Evolutionary conservation across 1,140 invertebrate genomes (phyloP).

Genomic region (Schlechtendalia chinensis): DNA sequence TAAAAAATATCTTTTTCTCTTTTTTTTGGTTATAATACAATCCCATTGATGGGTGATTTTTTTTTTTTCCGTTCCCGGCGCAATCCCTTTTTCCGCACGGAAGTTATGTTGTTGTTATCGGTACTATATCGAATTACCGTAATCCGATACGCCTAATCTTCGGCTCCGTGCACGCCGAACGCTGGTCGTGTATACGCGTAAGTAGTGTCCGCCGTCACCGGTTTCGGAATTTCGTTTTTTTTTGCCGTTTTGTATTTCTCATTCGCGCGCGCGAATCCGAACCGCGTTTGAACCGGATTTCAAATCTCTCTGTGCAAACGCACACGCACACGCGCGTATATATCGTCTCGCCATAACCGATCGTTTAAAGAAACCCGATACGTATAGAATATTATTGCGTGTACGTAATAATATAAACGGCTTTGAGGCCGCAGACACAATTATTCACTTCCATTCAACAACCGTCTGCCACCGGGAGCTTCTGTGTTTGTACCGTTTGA

Average conservation of each 20-base stretch:
- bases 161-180: too few relatives aligned
- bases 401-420: slow-evolving; percentile 4
- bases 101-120: slow-evolving; percentile 18
- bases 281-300: slow-evolving; percentile 31
- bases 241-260: slow-evolving; percentile 16
- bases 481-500: slow-evolving; percentile 11
- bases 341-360: slow-evolving; percentile 7
- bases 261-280: neutral
- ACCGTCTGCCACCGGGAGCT: slow-evolving; percentile 20
- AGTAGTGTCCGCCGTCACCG: neutral
- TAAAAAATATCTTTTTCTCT: slow-evolving; percentile 26
- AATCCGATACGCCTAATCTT: slow-evolving; percentile 36
- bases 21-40: too few relatives aligned
- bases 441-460: slow-evolving; percentile 14
- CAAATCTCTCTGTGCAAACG: neutral
- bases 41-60: too few relatives aligned
- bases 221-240: slow-evolving; percentile 24
- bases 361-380: slow-evolving; percentile 47
- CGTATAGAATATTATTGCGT: slow-evolving; percentile 5
- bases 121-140: slow-evolving; percentile 36
- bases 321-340: too few relatives aligned
- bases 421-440: slow-evolving; percentile 43
- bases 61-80: slow-evolving; percentile 5
- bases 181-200: too few relatives aligned
- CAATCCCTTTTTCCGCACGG: slow-evolving; percentile 40